Evolutionary conservation across 2,113 vertebrate species (phyloP).

Genomic region (Osmerus mordax): DNA sequence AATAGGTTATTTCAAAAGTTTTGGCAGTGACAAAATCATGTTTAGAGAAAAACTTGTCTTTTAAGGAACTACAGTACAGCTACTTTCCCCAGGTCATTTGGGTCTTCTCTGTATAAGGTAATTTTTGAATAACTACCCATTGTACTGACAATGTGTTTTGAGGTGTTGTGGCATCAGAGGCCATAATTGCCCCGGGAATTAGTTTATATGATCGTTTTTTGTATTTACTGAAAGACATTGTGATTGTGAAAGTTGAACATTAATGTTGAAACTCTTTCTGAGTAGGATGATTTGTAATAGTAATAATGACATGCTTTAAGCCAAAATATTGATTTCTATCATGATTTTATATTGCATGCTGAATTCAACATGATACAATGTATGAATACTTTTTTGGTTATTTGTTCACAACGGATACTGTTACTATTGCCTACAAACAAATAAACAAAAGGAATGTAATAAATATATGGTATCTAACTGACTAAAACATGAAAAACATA

Average conservation of each 20-base stretch:
- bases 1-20: too few relatives aligned
- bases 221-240: slow-evolving; percentile 35
- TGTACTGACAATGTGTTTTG: too few relatives aligned
- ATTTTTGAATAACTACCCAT: too few relatives aligned
- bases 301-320: slow-evolving; percentile 42
- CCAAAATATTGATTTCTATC: slow-evolving; percentile 60
- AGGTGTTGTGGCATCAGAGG: too few relatives aligned
- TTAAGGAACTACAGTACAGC: too few relatives aligned
- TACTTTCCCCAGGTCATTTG: too few relatives aligned
- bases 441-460: too few relatives aligned
- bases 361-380: slow-evolving; percentile 55
- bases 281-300: slow-evolving; percentile 50
- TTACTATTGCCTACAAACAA: not conserved
- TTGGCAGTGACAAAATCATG: too few relatives aligned
- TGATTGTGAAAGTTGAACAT: slow-evolving; percentile 16
- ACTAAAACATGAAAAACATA: too few relatives aligned
- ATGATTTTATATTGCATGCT: slow-evolving; percentile 75
- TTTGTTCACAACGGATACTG: slow-evolving; percentile 16
- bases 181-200: not conserved
- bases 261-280: slow-evolving; percentile 28
- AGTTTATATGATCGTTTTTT: slow-evolving; percentile 7
- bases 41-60: too few relatives aligned
- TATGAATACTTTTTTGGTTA: slow-evolving; percentile 37
- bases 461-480: too few relatives aligned
- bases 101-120: too few relatives aligned